Evolutionary conservation across 92 coral and sea anemone genomes (phyloP), one percentile per base, ranked within the genome.

Genomic region (Montipora capitata): DNA sequence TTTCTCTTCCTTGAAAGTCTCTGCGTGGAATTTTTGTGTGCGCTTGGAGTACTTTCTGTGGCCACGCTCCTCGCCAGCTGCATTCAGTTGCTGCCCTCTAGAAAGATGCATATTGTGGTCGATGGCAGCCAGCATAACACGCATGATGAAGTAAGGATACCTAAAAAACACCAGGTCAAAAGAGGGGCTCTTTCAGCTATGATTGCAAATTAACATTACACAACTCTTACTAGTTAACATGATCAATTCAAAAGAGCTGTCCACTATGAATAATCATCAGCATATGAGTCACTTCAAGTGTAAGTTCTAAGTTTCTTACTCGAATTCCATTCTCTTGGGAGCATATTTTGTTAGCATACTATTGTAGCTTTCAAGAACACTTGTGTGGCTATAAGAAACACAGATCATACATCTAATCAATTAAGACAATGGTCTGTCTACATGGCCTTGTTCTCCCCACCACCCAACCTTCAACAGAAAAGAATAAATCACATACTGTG

Each of bases 91-190:
- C 14, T 3, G 43, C 44, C 57, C 57, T 73, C 86, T 69, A 10
- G 62, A 72, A 2, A 82, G 79, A 20, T 83, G 87, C 65, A 71
- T 54, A 41, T 72, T 82, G 69, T 72, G 78, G 69, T 82, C 79
- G 12, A 72, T 82, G 44, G 73, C 87, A 10, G 80, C 87, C 58
- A 83, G 51, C 14, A 63, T 41, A 3, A 83, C 52, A 9, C 87
- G 7, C 10, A 83, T 41, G 39, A 72, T 83, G 87, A 83, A 83
- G 72, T 40, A 83, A 3, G 80, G 44, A 43, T 83, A 83, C 27
- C 87, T 83, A 7, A 10, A 45, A n/a, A 45, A 45, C 51, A 45
- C 51, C 51, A 45, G 7, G 51, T 45, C 51, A 45, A 57, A 57
- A 9, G 18, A 15, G 17, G 17, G 14, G n/a, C 51, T 45, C 51